Conservation (phyloP, 2,888 invertebrate species). For the Conistra vaccinii region DNA sequence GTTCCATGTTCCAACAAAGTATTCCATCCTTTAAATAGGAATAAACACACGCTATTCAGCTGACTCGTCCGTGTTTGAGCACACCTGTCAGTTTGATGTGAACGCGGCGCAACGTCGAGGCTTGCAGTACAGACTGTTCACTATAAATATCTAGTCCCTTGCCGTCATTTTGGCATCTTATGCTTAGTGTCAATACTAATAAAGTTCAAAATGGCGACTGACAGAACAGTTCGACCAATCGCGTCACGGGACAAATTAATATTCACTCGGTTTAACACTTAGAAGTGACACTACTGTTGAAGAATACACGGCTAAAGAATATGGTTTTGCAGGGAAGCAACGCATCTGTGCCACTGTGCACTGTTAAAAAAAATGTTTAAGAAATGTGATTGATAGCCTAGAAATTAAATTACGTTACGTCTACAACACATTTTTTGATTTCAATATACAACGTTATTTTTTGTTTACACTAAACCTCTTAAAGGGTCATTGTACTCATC, state of each 20-base stretch:
- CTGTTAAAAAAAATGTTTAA: too few species aligned
- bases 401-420: too few species aligned
- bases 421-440: too few species aligned
- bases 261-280: conserved; percentile 1
- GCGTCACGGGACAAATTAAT: background rate
- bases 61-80: conserved; percentile 25
- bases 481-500: too few species aligned
- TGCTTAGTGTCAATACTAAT: too few species aligned
- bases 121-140: background rate
- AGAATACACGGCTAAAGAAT: background rate
- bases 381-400: too few species aligned
- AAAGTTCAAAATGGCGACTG: too few species aligned
- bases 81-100: conserved; percentile 31
- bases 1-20: background rate
- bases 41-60: conserved; percentile 21
- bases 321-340: background rate
- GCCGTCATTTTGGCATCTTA: too few species aligned
- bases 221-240: too few species aligned
- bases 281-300: background rate
- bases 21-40: conserved; percentile 29
- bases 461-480: too few species aligned
- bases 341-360: background rate
- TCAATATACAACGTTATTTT: too few species aligned
- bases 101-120: background rate
- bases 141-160: too few species aligned